These are phyloP conservation scores for Lepidurus couesii DNA, from an alignment of 1,140 invertebrate species.

Conservation along the genomic window DNA sequence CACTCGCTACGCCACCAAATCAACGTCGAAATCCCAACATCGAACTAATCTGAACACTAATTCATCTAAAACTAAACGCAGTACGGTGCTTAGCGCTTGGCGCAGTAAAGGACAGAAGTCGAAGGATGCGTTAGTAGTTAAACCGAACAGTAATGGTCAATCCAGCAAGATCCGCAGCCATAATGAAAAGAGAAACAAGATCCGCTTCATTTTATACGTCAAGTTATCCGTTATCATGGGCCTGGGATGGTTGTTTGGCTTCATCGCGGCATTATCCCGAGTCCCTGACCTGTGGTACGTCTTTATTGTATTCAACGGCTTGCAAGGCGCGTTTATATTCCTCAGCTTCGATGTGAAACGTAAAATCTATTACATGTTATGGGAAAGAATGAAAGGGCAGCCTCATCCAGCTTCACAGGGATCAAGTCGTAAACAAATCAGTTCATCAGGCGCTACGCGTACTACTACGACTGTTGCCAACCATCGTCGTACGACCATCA, in stretches of 20 bases:
- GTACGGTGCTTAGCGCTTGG: slow-evolving; percentile 8
- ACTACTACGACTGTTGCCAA: background rate
- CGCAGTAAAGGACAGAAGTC: slow-evolving; percentile 33
- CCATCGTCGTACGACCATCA: background rate
- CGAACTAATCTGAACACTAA: slow-evolving; percentile 36
- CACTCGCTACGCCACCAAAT: slow-evolving; percentile 16
- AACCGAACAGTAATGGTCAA: slow-evolving; percentile 33
- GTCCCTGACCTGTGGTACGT: slow-evolving; percentile 43
- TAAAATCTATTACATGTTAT: slow-evolving; percentile 41
- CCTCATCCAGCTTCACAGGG: slow-evolving; percentile 24
- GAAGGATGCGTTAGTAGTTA: slow-evolving; percentile 34
- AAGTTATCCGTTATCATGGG: slow-evolving; percentile 51
- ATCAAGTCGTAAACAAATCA: background rate
- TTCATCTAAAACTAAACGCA: slow-evolving; percentile 30
- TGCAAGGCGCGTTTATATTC: slow-evolving; percentile 50
- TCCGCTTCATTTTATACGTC: slow-evolving; percentile 47
- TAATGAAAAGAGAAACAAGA: slow-evolving; percentile 37
- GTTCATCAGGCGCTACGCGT: slow-evolving; percentile 16
- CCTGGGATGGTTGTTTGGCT: slow-evolving; percentile 49
- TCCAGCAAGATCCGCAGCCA: background rate
- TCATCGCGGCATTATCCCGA: slow-evolving; percentile 43
- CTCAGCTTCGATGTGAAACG: slow-evolving; percentile 47
- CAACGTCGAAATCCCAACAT: background rate
- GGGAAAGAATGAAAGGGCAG: slow-evolving; percentile 35
- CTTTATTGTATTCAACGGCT: slow-evolving; percentile 48